phyloP scores from a whole-genome alignment of 2,888 invertebrate species.

The Gymnocheta viridis region DNA sequence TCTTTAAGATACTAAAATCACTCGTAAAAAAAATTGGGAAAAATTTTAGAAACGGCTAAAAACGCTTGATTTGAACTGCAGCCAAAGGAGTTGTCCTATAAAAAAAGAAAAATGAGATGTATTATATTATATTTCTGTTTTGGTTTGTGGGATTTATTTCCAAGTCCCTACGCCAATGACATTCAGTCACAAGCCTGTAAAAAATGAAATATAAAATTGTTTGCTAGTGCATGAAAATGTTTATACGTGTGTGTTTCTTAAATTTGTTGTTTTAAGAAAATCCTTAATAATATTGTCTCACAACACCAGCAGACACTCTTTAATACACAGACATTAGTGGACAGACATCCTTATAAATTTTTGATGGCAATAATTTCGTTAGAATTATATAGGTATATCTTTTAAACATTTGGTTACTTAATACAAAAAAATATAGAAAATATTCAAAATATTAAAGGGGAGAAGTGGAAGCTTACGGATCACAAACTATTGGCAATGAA shows the following conservation, averaged over 20 bases:
- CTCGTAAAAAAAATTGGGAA: too few relatives aligned
- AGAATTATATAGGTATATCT: not conserved
- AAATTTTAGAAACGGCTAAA: too few relatives aligned
- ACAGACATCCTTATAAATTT: not conserved
- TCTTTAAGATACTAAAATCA: too few relatives aligned
- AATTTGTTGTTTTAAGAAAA: not conserved
- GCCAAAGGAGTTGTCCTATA: too few relatives aligned
- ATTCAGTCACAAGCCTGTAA: not conserved
- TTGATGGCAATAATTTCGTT: not conserved
- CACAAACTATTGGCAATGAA: too few relatives aligned
- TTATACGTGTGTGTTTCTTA: not conserved
- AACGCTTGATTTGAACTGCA: too few relatives aligned
- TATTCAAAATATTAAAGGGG: not conserved
- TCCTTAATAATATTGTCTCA: not conserved
- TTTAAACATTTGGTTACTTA: not conserved
- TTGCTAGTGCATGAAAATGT: slow-evolving; percentile 6
- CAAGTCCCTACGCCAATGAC: too few relatives aligned
- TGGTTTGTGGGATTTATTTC: too few relatives aligned
- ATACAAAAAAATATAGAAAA: not conserved
- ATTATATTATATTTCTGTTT: too few relatives aligned
- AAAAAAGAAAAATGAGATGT: too few relatives aligned
- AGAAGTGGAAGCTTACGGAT: not conserved
- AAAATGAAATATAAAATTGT: slow-evolving; percentile 1
- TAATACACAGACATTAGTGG: not conserved
- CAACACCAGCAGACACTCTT: slow-evolving; percentile 7